phyloP scores from a whole-genome alignment of 2,113 vertebrate species.

The Charadrius vociferus region DNA sequence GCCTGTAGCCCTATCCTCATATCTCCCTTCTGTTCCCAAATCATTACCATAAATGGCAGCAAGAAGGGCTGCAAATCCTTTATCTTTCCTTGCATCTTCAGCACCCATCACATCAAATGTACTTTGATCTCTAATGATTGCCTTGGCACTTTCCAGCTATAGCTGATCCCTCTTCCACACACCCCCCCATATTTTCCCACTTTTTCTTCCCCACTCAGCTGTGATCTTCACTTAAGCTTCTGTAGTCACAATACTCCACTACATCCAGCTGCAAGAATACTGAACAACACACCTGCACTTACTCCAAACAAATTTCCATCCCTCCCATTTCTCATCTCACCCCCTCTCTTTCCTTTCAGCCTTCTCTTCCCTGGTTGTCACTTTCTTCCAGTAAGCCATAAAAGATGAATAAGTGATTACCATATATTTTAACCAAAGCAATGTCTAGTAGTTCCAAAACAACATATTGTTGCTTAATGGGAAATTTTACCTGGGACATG shows the following conservation, averaged over 20 bases:
- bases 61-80: neutral
- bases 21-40: neutral
- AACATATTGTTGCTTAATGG: neutral
- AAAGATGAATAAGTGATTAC: neutral
- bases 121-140: neutral
- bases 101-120: neutral
- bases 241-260: neutral
- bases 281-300: neutral
- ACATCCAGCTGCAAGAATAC: neutral
- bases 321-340: neutral
- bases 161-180: neutral
- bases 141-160: neutral
- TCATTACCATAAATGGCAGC: neutral
- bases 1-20: neutral
- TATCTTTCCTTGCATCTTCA: neutral
- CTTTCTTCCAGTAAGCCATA: neutral
- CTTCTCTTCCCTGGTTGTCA: neutral
- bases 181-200: neutral
- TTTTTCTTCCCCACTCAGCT: neutral
- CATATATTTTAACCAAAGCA: neutral
- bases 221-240: neutral
- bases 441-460: neutral
- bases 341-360: neutral
- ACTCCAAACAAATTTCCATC: neutral
- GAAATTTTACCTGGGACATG: neutral